Base-by-base conservation (phyloP, 2,797 vertebrate genomes). In the Trachops cirrhosus region DNA sequence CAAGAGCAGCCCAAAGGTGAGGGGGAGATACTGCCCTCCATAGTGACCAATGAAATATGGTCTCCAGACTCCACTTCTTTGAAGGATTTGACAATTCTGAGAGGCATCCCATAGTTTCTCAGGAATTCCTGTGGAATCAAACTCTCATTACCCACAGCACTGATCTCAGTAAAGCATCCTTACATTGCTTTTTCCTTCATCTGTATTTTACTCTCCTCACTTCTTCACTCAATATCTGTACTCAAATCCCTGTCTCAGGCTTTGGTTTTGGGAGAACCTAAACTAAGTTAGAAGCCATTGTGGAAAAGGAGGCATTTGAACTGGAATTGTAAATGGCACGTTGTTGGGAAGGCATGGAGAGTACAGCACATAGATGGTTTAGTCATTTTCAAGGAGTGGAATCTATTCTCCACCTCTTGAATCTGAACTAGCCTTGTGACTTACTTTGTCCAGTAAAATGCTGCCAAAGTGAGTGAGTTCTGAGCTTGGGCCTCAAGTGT, bases 161-260 rank as follows among this genome's bases (percentile, higher is more conserved):
- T 54, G 54, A 85, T 80, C 74, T 84, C 22, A 77, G 62, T 54
- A 78, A 87, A 88, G 44, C 41, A 67, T 26, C 18, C 18, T 89
- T 89, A 62, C 73, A 21, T 68, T 93, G 37, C 26, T 34, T 89
- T 95, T 73, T 77, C 46, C 34, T 86, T 26, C 15, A 77, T 88
- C 46, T 78, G 24, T 94, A 29, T 91, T 86, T 74, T 59, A 62
- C 1, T 75, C 6, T 64, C 41, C 74, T 83, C 5, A 89, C 26
- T 77, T 92, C 62, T 86, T 94, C 67, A 84, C 44, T 93, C 50
- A 85, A 29, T 39, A 59, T 94, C 34, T 96, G 10, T 73, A 84
- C 41, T 57, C 39, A 86, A 87, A 52, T 86, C 26, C 46, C 89
- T 64, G 34, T 91, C 73, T 89, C 62, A 44, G 91, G 9, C n/a